phyloP scores from a whole-genome alignment of 2,888 invertebrate species.

The Synanthedon tipuliformis region DNA sequence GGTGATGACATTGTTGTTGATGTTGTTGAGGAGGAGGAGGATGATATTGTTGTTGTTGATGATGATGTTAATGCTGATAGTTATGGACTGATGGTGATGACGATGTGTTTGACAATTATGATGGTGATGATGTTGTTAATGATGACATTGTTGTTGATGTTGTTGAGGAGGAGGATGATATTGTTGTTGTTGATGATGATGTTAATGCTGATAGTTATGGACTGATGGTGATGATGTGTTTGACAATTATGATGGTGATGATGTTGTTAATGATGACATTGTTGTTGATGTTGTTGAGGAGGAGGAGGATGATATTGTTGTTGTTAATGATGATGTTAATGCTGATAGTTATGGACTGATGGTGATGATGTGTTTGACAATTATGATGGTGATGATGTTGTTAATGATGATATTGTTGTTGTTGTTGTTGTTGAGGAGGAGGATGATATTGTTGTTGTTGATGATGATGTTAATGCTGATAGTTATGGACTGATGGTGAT shows the following conservation, averaged over 20 bases:
- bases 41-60: no score
- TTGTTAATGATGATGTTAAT: neutral
- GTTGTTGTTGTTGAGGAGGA: no score
- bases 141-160: neutral
- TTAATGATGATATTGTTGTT: no score
- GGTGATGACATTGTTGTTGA: neutral
- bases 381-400: neutral
- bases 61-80: neutral
- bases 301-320: no score
- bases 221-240: conserved; percentile 73
- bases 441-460: no score
- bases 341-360: conserved; percentile 54
- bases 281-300: no score
- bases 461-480: neutral
- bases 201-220: conserved; percentile 9
- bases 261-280: neutral
- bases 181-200: no score
- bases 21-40: no score
- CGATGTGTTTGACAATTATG: neutral
- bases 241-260: neutral
- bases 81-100: conserved; percentile 73
- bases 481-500: conserved; percentile 73
- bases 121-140: neutral
- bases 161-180: no score
- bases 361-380: conserved; percentile 68